Percentiles rank a stretch among this genome's conserved stretches.
phyloP scores from a whole-genome alignment of 2,797 vertebrate genomes.

The Microctenopoma stevenorrisi region DNA sequence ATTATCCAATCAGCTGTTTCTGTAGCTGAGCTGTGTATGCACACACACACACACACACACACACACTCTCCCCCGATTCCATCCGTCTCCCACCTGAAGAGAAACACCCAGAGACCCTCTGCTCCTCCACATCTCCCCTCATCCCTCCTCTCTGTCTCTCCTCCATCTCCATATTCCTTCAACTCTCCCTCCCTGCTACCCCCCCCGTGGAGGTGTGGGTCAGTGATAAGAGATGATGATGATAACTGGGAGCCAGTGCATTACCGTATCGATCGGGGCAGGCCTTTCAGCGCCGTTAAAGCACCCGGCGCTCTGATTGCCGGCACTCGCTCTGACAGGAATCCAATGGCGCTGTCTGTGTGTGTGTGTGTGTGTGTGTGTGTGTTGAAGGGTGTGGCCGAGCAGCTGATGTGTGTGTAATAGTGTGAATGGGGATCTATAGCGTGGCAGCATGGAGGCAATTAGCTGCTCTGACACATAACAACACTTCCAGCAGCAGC shows the following conservation, averaged over 20 bases:
- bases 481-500: constrained; percentile 17
- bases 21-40: constrained; percentile 12
- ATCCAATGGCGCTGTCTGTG: constrained; percentile 65
- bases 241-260: constrained; percentile 72
- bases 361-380: constrained; percentile 25
- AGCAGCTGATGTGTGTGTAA: constrained; percentile 38
- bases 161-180: constrained; percentile 9
- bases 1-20: constrained; percentile 41
- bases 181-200: neutral
- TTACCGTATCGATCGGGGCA: constrained; percentile 69
- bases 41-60: neutral
- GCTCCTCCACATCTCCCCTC: neutral
- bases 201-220: constrained; percentile 54
- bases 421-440: constrained; percentile 28
- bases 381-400: constrained; percentile 25
- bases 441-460: constrained; percentile 18
- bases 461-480: constrained; percentile 43
- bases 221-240: constrained; percentile 77
- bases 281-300: constrained; percentile 72
- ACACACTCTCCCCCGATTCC: neutral
- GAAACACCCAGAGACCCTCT: constrained; percentile 44
- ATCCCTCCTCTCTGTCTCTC: neutral
- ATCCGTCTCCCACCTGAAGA: constrained; percentile 39
- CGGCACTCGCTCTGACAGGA: constrained; percentile 77
- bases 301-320: constrained; percentile 64